A percentile compares a stretch with the other conserved stretches of the same genome.
Evolutionary conservation across 2,888 invertebrate species (phyloP).

Genomic region (Drosophila ezoana): DNA sequence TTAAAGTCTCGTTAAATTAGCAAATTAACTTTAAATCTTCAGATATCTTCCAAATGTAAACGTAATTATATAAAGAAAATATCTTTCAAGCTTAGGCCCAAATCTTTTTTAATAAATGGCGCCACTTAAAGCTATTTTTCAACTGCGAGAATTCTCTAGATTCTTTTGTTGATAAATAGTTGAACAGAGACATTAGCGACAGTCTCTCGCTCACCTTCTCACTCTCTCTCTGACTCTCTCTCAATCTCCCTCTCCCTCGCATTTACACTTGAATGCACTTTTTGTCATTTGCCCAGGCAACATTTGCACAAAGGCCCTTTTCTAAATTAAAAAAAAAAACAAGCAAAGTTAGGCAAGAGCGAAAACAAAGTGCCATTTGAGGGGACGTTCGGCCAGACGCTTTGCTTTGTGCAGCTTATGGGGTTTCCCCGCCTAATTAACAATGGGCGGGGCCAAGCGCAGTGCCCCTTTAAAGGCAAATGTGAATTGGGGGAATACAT

Average conservation of each 20-base stretch:
- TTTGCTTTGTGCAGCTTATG: slow-evolving; percentile 36
- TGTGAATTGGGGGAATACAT: background rate
- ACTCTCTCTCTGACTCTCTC: background rate
- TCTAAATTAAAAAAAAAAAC: slow-evolving; percentile 46
- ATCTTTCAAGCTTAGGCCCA: background rate
- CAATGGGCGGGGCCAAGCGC: slow-evolving; percentile 11
- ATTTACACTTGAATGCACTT: slow-evolving; percentile 82
- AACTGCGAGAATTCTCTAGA: background rate
- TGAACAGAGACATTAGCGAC: background rate
- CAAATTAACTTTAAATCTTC: too few relatives aligned
- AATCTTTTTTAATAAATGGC: background rate
- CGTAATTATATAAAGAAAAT: background rate
- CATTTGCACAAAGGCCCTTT: slow-evolving; percentile 46
- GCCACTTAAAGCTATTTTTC: slow-evolving; percentile 2
- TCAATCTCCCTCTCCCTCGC: slow-evolving; percentile 29
- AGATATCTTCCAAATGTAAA: too few relatives aligned
- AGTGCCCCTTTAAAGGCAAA: slow-evolving; percentile 6
- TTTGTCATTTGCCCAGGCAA: slow-evolving; percentile 58
- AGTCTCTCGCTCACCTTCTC: background rate
- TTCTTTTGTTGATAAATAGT: background rate
- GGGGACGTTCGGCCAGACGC: slow-evolving; percentile 27
- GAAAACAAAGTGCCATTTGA: slow-evolving; percentile 52
- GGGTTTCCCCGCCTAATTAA: slow-evolving; percentile 68
- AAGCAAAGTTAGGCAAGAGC: slow-evolving; percentile 9
- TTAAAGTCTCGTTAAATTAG: too few relatives aligned